Evolutionary conservation across 2,797 vertebrate species (phyloP).

Genomic region (Sebastes umbrosus): DNA sequence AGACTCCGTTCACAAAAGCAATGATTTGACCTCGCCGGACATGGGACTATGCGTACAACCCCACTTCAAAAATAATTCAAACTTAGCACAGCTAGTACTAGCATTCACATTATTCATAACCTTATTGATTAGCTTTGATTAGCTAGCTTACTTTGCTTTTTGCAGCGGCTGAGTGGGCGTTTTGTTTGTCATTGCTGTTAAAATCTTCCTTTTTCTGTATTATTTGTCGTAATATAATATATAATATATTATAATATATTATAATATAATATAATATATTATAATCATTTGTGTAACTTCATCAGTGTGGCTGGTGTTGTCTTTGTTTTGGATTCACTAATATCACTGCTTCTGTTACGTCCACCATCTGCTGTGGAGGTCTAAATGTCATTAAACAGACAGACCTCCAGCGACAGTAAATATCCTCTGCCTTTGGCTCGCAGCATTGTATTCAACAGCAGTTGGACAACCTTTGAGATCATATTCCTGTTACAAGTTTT

Average conservation of each 20-base stretch:
- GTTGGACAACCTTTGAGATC: slow-evolving; percentile 7
- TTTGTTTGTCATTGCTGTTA: neutral
- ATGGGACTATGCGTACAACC: too few relatives aligned
- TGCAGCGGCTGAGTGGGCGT: too few relatives aligned
- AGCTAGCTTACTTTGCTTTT: too few relatives aligned
- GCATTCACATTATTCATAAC: too few relatives aligned
- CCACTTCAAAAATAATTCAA: too few relatives aligned
- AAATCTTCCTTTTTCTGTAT: neutral
- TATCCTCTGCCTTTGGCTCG: slow-evolving; percentile 5
- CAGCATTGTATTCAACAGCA: slow-evolving; percentile 2
- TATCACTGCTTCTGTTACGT: slow-evolving; percentile 18
- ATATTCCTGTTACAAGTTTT: neutral
- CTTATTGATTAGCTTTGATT: neutral
- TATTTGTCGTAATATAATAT: neutral
- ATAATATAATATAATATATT: too few relatives aligned
- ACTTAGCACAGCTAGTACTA: too few relatives aligned
- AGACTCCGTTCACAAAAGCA: too few relatives aligned
- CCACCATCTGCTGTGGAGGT: slow-evolving; percentile 48
- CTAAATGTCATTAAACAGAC: slow-evolving; percentile 46
- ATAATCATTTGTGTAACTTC: neutral
- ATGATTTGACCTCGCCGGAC: too few relatives aligned
- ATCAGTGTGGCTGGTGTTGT: slow-evolving; percentile 5
- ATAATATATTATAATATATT: too few relatives aligned
- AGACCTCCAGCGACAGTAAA: slow-evolving; percentile 29
- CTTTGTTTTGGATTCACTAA: slow-evolving; percentile 22